A percentile compares a stretch with the other conserved stretches of the same genome.
Conservation (phyloP, 2,888 invertebrate genomes). For the Digitonthophagus gazella region DNA sequence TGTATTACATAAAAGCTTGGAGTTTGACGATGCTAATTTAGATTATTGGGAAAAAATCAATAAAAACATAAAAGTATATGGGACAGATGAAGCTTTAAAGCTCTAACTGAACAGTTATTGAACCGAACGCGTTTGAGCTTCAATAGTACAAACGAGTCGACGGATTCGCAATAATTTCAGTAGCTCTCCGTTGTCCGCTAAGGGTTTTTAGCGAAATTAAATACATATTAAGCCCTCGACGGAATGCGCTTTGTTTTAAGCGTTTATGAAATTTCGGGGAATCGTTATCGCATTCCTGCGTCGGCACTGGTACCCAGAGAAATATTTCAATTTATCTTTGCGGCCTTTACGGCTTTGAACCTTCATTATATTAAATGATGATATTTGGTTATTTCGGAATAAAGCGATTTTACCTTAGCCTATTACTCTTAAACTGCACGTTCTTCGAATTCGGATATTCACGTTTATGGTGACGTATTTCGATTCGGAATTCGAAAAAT, state of each 20-base stretch:
- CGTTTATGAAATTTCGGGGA: neutral
- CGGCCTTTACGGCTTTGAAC: neutral
- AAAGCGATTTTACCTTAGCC: no score
- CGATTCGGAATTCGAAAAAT: neutral
- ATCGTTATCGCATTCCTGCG: neutral
- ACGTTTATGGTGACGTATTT: no score
- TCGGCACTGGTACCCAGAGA: neutral
- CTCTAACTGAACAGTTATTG: neutral
- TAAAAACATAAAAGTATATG: neutral
- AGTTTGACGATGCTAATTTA: no score
- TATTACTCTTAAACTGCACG: no score
- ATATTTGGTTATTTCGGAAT: neutral
- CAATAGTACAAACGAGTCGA: neutral
- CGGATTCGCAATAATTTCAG: neutral
- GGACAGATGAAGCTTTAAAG: neutral
- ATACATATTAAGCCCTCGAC: neutral
- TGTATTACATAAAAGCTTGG: no score
- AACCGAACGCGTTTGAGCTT: neutral
- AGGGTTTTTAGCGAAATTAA: neutral
- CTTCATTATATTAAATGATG: neutral
- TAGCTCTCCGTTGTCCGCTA: neutral
- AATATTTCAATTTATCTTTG: neutral
- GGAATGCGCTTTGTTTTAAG: neutral
- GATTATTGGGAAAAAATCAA: no score
- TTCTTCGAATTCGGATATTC: no score